phyloP scores from a whole-genome alignment of 1,140 invertebrate species.

The Macrobrachium nipponense region DNA sequence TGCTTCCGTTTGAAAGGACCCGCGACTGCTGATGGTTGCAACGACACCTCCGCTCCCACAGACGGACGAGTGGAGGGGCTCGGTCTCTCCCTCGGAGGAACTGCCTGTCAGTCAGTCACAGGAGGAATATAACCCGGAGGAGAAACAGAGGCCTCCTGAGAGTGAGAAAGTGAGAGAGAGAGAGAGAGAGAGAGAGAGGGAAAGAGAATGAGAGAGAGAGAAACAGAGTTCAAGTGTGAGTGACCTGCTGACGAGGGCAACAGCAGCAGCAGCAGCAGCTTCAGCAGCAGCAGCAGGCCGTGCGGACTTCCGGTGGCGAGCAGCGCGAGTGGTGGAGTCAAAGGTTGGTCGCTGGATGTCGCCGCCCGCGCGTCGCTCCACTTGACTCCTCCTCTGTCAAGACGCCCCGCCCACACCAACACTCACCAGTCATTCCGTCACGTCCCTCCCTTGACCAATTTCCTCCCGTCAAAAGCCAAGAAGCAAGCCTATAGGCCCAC shows the following conservation, averaged over 20 bases:
- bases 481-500: background rate
- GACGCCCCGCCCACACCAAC: slow-evolving; percentile 54
- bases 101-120: too few relatives aligned
- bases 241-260: slow-evolving; percentile 3
- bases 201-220: too few relatives aligned
- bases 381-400: slow-evolving; percentile 63
- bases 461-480: slow-evolving; percentile 16
- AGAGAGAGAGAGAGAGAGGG: too few relatives aligned
- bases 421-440: slow-evolving; percentile 45
- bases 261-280: background rate
- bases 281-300: background rate
- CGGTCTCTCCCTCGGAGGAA: too few relatives aligned
- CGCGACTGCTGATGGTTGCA: too few relatives aligned
- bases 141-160: too few relatives aligned
- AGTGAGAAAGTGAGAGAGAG: too few relatives aligned
- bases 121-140: too few relatives aligned
- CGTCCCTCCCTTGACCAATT: slow-evolving; percentile 33
- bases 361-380: slow-evolving; percentile 53
- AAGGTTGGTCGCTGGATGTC: slow-evolving; percentile 58
- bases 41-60: too few relatives aligned
- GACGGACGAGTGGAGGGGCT: too few relatives aligned
- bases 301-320: slow-evolving; percentile 37
- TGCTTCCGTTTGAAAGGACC: too few relatives aligned
- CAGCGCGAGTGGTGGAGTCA: slow-evolving; percentile 44
- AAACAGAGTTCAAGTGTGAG: background rate